Conservation (phyloP, 1,140 invertebrate genomes). For the Panulirus ornatus region DNA sequence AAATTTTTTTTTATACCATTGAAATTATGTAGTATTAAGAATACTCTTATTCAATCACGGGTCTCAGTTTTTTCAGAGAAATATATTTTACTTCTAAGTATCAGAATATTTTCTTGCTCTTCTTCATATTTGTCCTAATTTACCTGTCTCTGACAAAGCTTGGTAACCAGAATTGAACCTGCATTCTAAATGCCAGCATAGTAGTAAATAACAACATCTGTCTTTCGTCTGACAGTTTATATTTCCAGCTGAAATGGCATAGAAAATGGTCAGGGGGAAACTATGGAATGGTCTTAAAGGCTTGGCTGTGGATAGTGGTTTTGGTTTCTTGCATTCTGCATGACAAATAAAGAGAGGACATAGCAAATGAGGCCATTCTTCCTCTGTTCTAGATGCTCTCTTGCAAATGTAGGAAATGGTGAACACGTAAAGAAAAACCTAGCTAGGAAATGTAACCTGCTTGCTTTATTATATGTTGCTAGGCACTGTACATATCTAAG, state of each 20-base stretch:
- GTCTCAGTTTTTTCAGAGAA: background rate
- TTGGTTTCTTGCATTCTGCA: too few species aligned
- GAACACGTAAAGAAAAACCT: too few species aligned
- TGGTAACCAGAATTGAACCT: background rate
- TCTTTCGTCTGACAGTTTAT: too few species aligned
- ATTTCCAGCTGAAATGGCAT: too few species aligned
- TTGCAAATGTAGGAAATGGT: too few species aligned
- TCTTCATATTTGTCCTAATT: background rate
- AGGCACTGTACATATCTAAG: background rate
- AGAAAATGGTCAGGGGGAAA: too few species aligned
- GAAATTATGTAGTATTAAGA: background rate
- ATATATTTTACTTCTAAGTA: background rate
- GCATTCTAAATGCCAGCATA: background rate
- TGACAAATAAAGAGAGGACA: too few species aligned
- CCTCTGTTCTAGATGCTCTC: too few species aligned
- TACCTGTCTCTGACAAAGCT: background rate
- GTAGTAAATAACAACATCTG: too few species aligned
- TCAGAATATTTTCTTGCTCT: background rate
- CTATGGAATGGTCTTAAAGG: too few species aligned
- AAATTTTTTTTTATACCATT: background rate
- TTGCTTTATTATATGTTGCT: background rate
- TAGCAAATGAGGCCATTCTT: too few species aligned
- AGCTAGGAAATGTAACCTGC: background rate
- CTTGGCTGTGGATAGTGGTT: too few species aligned
- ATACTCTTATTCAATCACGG: background rate